A percentile compares a stretch with the other conserved stretches of the same genome.
Conservation (phyloP, 2,113 vertebrate genomes). For the Leucopsar rothschildi region DNA sequence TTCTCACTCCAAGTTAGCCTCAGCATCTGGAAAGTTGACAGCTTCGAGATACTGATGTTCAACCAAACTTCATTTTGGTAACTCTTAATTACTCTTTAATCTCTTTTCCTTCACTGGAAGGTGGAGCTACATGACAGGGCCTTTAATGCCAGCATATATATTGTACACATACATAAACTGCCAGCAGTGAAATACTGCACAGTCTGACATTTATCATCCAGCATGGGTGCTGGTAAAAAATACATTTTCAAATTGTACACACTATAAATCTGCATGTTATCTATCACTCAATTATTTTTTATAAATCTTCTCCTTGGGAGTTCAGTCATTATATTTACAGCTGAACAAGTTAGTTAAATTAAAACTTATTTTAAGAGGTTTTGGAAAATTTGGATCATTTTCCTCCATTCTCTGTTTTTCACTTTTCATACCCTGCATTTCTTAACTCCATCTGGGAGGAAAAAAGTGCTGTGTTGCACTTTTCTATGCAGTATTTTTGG, state of each 20-base stretch:
- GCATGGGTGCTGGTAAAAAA: neutral
- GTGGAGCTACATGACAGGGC: neutral
- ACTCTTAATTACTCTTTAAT: constrained; percentile 13
- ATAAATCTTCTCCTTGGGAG: neutral
- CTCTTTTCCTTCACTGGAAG: neutral
- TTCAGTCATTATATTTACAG: neutral
- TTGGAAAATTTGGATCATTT: neutral
- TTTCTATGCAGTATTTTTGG: neutral
- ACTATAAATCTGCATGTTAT: neutral
- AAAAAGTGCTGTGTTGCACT: constrained; percentile 26
- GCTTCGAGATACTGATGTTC: constrained; percentile 3
- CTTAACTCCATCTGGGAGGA: constrained; percentile 20
- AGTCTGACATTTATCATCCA: neutral
- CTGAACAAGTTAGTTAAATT: neutral
- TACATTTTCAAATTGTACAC: neutral
- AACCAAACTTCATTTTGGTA: neutral
- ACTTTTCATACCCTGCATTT: neutral
- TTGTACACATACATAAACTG: neutral
- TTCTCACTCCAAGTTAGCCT: neutral
- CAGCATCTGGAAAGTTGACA: constrained; percentile 13
- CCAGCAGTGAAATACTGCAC: neutral
- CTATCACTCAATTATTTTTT: neutral
- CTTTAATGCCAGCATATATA: neutral
- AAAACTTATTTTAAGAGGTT: neutral
- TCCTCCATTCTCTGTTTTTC: neutral